Conservation (phyloP, 2,888 invertebrate species). For the Nasonia oneida region DNA sequence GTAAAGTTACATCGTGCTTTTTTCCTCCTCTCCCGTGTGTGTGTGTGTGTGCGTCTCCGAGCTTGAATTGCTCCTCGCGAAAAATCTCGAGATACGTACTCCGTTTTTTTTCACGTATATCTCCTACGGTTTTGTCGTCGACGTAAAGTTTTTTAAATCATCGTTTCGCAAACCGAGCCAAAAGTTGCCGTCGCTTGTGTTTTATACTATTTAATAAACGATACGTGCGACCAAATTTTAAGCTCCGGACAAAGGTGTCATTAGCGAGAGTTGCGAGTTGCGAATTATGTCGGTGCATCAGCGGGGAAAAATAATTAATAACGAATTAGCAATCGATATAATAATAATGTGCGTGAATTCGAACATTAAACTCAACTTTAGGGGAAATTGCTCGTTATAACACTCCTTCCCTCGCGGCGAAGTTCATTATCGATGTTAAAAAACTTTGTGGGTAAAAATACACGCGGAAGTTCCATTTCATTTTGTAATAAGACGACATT, state of each 20-base stretch:
- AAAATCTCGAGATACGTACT: background rate
- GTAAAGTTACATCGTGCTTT: background rate
- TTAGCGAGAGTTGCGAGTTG: background rate
- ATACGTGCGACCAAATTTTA: background rate
- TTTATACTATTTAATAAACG: too few species aligned
- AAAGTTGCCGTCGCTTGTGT: too few species aligned
- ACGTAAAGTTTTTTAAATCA: too few species aligned
- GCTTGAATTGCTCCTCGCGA: conserved; percentile 17
- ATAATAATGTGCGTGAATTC: background rate
- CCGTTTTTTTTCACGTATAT: background rate
- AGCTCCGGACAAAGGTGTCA: background rate
- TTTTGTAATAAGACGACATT: too few species aligned
- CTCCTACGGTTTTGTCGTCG: too few species aligned
- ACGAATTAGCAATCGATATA: background rate
- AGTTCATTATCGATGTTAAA: background rate
- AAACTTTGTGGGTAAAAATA: background rate
- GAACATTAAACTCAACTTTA: background rate
- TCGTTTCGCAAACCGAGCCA: too few species aligned
- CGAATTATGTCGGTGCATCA: background rate
- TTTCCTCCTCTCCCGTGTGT: background rate
- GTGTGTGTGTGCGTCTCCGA: background rate
- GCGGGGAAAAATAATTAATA: background rate
- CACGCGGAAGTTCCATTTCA: too few species aligned
- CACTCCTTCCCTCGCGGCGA: background rate
- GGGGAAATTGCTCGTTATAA: background rate